phyloP scores from a whole-genome alignment of 2,888 invertebrate species.

The Agrochola macilenta region DNA sequence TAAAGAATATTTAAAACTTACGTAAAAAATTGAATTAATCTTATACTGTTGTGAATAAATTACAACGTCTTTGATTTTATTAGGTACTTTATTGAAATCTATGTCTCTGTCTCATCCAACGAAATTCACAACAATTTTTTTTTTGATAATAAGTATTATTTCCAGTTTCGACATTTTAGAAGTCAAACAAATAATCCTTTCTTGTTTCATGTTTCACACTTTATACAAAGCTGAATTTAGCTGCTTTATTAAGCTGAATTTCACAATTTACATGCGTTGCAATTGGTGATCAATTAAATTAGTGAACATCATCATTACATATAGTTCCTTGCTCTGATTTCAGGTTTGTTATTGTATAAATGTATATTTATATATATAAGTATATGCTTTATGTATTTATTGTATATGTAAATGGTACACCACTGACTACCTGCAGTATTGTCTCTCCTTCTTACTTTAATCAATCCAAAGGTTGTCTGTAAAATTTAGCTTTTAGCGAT shows the following conservation, averaged over 20 bases:
- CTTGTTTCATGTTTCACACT: not conserved
- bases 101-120: not conserved
- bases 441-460: too few relatives aligned
- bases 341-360: too few relatives aligned
- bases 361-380: too few relatives aligned
- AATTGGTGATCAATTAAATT: too few relatives aligned
- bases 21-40: not conserved
- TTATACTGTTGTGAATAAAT: not conserved
- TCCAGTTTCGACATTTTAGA: not conserved
- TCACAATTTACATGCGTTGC: not conserved
- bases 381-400: too few relatives aligned
- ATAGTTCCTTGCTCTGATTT: too few relatives aligned
- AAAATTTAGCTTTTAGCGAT: too few relatives aligned
- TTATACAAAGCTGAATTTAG: too few relatives aligned
- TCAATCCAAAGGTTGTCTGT: too few relatives aligned
- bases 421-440: too few relatives aligned
- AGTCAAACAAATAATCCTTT: not conserved
- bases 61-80: not conserved
- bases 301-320: too few relatives aligned
- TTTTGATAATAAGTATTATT: not conserved
- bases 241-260: not conserved
- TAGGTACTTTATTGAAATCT: not conserved
- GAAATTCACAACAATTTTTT: not conserved
- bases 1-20: conserved; percentile 5
- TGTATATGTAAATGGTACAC: too few relatives aligned